A percentile compares a stretch with the other conserved stretches of the same genome.
These are phyloP conservation scores for Auanema sp. DNA, from an alignment of 2,888 invertebrate genomes.

Conservation along the genomic window DNA sequence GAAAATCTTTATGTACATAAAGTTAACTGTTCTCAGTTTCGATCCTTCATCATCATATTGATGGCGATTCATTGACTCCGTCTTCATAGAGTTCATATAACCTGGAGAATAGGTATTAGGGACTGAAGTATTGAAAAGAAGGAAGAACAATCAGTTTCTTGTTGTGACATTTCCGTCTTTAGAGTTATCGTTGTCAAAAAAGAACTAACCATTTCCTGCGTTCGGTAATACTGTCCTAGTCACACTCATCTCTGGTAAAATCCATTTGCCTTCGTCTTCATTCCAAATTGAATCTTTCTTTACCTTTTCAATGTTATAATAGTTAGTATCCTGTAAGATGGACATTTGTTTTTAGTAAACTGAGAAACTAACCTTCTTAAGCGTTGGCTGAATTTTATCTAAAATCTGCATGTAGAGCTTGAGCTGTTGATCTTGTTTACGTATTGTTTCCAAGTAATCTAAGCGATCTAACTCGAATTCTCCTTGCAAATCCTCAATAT, in stretches of 20 bases:
- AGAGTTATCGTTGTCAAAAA: neutral
- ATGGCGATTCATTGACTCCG: neutral
- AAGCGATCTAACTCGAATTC: slow-evolving; percentile 81
- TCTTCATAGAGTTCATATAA: neutral
- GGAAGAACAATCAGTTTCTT: neutral
- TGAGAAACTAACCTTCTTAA: slow-evolving; percentile 62
- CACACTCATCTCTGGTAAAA: slow-evolving; percentile 73
- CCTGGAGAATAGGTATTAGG: neutral
- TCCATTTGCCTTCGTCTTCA: slow-evolving; percentile 72
- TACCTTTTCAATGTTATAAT: slow-evolving; percentile 74
- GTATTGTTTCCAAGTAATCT: slow-evolving; percentile 81
- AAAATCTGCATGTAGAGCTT: slow-evolving; percentile 71
- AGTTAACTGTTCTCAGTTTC: slow-evolving; percentile 35
- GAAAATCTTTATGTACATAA: neutral
- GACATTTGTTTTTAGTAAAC: neutral
- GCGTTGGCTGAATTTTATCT: slow-evolving; percentile 71
- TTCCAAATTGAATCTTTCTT: slow-evolving; percentile 76
- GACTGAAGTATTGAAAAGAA: neutral
- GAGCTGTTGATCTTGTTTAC: slow-evolving; percentile 75
- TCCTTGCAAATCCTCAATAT: slow-evolving; percentile 77
- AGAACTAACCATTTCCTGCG: slow-evolving; percentile 53
- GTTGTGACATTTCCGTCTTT: neutral
- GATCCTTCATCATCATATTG: slow-evolving; percentile 51
- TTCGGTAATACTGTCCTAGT: slow-evolving; percentile 76
- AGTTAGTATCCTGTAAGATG: slow-evolving; percentile 39